Evolutionary conservation across 2,797 vertebrate species (phyloP), one percentile per base, ranked within the genome.

Genomic region (Myotis findleyi): DNA sequence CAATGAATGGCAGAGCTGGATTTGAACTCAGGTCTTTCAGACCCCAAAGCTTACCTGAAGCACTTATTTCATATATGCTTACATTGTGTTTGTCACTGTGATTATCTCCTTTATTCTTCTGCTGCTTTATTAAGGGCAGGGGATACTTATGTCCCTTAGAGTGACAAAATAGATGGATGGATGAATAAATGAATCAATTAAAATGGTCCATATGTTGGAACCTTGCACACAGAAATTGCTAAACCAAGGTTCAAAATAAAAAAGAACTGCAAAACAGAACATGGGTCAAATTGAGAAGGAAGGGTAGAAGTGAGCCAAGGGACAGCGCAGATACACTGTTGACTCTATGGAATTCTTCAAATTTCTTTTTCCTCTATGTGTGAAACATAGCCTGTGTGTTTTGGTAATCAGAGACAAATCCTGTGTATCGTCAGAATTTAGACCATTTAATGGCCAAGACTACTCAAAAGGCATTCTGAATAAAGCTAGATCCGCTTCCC

Each of bases 201-300:
- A 93, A 94, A 92, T 38, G 85, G 38, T 85, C 33, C n/a, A 25
- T 59, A 66, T 59, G 7, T 93, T 84, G n/a, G 72, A 81, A 82
- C 20, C 33, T 0, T 86, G 36, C 62, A 72, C 23, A 77, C 0
- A 71, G 73, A 91, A 95, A 86, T 38, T 72, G 33, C 62, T 87
- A 81, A 86, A 73, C 5, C 6, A 79, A 38, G 18, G 30, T 73
- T 92, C 10, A 53, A 77, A 62, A 80, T 64, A 91, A 81, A 87
- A 84, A 21, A 76, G 53, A 18, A 81, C 23, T 53, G 12, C 23
- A 93, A 85, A 96, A 38, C 7, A 92, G n/a, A 59, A 49, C 55
- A 82, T 62, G 7, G n/a, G 20, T 68, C 33, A 57, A 88, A 71
- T 18, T 68, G 62, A 86, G 75, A 81, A 62, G 13, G 10, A 12